These are phyloP conservation scores for Lamprotornis superbus DNA, from an alignment of 2,113 vertebrate genomes.

Conservation along the genomic window DNA sequence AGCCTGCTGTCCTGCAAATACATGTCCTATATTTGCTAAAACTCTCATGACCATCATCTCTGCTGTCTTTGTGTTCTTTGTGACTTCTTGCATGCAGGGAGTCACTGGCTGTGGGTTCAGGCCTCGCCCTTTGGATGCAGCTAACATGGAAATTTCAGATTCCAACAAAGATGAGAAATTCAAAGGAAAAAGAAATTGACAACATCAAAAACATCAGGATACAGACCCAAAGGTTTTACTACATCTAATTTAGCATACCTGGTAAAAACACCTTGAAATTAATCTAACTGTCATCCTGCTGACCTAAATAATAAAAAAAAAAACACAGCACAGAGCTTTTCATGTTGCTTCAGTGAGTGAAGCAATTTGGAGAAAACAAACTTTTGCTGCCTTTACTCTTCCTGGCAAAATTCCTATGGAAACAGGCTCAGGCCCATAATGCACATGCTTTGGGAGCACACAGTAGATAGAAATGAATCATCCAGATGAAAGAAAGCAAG, in stretches of 20 bases:
- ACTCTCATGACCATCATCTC: neutral
- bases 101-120: neutral
- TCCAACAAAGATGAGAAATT: neutral
- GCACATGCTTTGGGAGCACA: neutral
- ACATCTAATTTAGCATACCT: neutral
- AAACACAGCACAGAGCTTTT: neutral
- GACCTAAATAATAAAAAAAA: constrained; percentile 39
- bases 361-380: constrained; percentile 23
- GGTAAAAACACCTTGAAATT: neutral
- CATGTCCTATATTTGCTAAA: neutral
- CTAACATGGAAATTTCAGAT: neutral
- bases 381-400: neutral
- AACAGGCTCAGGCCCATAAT: neutral
- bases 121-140: neutral
- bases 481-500: constrained; percentile 1
- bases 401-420: neutral
- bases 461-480: constrained; percentile 16
- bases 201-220: neutral
- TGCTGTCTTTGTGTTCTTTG: neutral
- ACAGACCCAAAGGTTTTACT: neutral
- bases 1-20: neutral
- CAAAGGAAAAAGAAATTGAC: neutral
- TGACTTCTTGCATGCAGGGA: neutral
- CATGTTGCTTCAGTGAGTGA: neutral
- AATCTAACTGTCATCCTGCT: constrained; percentile 41